Evolutionary conservation across 2,888 invertebrate species (phyloP).

Genomic region (Pristionchus entomophagus): DNA sequence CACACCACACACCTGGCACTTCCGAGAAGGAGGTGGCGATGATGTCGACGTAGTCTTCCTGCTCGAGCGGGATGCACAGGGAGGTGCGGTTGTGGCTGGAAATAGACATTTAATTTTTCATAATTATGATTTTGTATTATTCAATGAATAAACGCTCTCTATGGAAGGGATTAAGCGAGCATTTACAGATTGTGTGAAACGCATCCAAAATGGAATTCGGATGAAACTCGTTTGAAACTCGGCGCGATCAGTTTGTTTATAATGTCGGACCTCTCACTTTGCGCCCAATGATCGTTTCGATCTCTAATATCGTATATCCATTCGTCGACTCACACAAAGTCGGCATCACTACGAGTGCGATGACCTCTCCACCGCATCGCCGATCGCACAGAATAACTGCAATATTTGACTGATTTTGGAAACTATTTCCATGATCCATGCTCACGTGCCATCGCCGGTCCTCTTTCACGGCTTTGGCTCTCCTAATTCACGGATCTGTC

Average conservation of each 20-base stretch:
- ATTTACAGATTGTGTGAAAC: background rate
- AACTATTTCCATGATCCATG: background rate
- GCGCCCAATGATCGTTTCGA: too few species aligned
- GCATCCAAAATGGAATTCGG: too few species aligned
- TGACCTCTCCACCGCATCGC: constrained; percentile 86
- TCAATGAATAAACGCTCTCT: too few species aligned
- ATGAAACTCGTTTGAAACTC: background rate
- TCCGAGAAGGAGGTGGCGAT: constrained; percentile 93
- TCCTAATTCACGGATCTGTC: too few species aligned
- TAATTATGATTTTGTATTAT: too few species aligned
- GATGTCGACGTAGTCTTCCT: constrained; percentile 89
- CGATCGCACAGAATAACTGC: constrained; percentile 96
- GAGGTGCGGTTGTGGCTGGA: background rate
- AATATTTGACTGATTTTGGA: constrained; percentile 76
- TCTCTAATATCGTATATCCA: too few species aligned
- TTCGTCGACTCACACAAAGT: constrained; percentile 22
- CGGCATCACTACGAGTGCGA: constrained; percentile 42
- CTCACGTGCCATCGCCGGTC: too few species aligned
- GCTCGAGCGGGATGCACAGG: constrained; percentile 11
- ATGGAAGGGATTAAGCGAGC: too few species aligned
- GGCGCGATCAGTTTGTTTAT: background rate
- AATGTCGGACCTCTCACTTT: too few species aligned
- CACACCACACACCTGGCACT: constrained; percentile 94
- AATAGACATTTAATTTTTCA: background rate
- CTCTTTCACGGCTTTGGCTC: background rate